Base-by-base conservation (phyloP, 2,113 vertebrate species). In the Orycteropus afer region DNA sequence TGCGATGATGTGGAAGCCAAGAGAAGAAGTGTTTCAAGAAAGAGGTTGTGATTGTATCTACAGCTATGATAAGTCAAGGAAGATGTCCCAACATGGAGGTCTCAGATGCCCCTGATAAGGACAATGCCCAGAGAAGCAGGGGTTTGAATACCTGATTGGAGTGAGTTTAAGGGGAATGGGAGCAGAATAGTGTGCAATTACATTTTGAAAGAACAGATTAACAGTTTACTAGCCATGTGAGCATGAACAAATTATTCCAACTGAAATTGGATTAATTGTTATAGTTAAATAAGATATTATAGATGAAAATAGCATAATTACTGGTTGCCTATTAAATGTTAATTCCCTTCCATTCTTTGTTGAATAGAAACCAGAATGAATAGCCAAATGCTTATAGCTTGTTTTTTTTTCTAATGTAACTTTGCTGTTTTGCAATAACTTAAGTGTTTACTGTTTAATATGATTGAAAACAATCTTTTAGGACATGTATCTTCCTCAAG, bases 291-390 rank as follows among this genome's bases (percentile, higher is more conserved):
- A 93, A 93, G 40, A 65, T 61, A 87, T 67, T 47, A 59, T 61
- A 90, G 17, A 71, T 92, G 45, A 95, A 93, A 94, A 83, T 92
- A 61, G 7, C 3, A 77, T 89, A 77, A 78, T 78, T 67, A 82
- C 79, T 88, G 34, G 3, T 34, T 14, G 81, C 22, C 51, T 65
- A 87, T 74, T 87, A 81, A 93, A 83, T 87, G 67, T 78, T 95
- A 77, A 92, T 82, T 93, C 17, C 0, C 45, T 90, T 71, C 47
- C 13, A 86, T 6, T 94, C 59, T 55, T 51, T 95, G 74, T 95
- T 78, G 59, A 95, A 88, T 93, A 42, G 59, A 97, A 97, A 47
- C 27, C 59, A 85, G 8, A 14, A 90, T 3, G 42, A 93, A 18
- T n/a, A 73, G 29, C 37, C 49, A 79, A 89, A 77, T 85, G 59